A percentile compares a stretch with the other conserved stretches of the same genome.
These are phyloP conservation scores for Oenanthe melanoleuca DNA, from an alignment of 2,113 vertebrate genomes.

Conservation along the genomic window DNA sequence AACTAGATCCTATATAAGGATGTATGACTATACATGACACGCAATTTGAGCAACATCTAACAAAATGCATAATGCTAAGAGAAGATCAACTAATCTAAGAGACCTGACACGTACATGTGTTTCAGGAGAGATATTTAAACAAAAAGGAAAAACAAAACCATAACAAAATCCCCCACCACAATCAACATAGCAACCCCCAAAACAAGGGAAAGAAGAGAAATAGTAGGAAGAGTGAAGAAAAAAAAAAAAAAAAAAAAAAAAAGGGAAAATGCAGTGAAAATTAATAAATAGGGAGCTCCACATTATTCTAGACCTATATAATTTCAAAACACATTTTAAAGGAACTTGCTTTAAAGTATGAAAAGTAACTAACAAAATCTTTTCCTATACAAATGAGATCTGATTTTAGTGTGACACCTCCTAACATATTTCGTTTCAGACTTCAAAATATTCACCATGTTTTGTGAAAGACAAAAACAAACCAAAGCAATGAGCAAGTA, in stretches of 20 bases:
- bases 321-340: not conserved
- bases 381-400: not conserved
- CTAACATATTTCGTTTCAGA: constrained; percentile 45
- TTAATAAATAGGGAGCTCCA: not conserved
- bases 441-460: not conserved
- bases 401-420: constrained; percentile 52
- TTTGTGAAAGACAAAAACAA: not conserved
- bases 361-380: constrained; percentile 37
- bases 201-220: not conserved
- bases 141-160: not conserved
- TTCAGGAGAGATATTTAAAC: not conserved
- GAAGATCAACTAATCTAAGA: not conserved
- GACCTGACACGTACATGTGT: not conserved
- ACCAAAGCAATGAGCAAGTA: not conserved
- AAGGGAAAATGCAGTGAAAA: not conserved
- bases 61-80: not conserved
- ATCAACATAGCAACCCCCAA: not conserved
- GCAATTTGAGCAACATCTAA: not conserved
- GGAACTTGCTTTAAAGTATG: not conserved
- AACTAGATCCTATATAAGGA: not conserved
- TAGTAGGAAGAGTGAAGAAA: not conserved
- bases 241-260: not conserved
- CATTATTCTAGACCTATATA: not conserved
- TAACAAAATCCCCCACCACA: rapidly evolving
- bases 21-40: not conserved